Conservation (phyloP, 2,888 invertebrate genomes). For the Nomada ruficornis region DNA sequence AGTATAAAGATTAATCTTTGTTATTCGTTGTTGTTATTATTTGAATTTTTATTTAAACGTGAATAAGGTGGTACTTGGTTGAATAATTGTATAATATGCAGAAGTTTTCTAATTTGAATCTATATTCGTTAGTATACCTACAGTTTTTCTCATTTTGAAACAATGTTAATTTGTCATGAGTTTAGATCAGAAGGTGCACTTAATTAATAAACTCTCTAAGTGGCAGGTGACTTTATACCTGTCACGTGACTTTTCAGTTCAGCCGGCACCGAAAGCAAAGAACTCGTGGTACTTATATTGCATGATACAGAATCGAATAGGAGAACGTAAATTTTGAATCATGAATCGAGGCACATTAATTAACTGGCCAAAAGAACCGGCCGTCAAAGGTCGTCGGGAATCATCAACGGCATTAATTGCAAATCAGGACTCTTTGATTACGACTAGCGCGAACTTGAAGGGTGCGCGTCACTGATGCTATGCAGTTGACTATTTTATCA, state of each 20-base stretch:
- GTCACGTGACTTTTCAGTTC: neutral
- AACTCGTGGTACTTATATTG: neutral
- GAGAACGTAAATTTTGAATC: constrained; percentile 66
- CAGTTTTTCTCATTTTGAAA: no score
- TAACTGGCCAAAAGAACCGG: constrained; percentile 39
- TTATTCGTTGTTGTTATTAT: no score
- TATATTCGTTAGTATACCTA: no score
- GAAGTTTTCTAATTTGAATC: no score
- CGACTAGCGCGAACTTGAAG: constrained; percentile 29
- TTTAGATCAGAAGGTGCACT: no score
- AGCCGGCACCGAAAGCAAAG: neutral
- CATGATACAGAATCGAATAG: neutral
- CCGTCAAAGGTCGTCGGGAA: constrained; percentile 67
- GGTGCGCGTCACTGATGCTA: constrained; percentile 7
- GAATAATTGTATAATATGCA: no score
- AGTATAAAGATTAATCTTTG: no score
- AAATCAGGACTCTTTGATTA: constrained; percentile 73
- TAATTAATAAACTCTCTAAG: no score
- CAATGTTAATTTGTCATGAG: no score
- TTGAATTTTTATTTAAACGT: no score
- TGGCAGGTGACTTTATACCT: neutral
- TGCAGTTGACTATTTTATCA: neutral
- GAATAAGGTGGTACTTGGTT: no score
- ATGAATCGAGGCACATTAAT: constrained; percentile 65
- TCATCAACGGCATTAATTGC: constrained; percentile 71